Evolutionary conservation across 2,888 invertebrate genomes (phyloP).

Genomic region (Chaetogeoica ovagalla): DNA sequence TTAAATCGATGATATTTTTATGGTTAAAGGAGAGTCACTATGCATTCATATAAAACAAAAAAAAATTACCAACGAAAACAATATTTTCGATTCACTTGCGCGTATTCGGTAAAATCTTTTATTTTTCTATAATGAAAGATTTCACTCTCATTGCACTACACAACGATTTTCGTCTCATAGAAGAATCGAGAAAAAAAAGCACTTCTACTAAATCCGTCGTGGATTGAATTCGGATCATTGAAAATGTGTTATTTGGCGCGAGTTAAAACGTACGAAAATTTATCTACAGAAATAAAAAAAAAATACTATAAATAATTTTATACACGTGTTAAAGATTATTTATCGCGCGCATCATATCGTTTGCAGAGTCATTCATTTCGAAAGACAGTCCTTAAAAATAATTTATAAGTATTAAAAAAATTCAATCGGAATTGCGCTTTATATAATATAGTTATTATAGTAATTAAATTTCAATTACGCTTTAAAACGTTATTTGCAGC

Average conservation of each 20-base stretch:
- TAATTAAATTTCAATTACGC: slow-evolving; percentile 29
- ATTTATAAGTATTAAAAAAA: not conserved
- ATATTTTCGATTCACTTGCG: no score
- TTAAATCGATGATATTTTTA: no score
- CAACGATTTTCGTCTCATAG: slow-evolving; percentile 15
- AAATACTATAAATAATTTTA: no score
- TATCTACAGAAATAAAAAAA: not conserved
- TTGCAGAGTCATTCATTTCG: not conserved
- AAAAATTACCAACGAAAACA: no score
- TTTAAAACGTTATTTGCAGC: not conserved
- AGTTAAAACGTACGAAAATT: not conserved
- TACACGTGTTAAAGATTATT: no score
- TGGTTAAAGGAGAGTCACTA: no score
- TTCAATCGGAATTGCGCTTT: not conserved
- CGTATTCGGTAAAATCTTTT: not conserved
- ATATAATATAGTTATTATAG: no score
- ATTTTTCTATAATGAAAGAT: slow-evolving; percentile 19
- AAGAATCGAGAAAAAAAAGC: slow-evolving; percentile 3
- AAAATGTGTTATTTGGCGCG: not conserved
- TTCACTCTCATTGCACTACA: not conserved
- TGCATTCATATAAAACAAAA: no score
- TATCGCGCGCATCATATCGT: no score
- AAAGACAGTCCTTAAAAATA: not conserved
- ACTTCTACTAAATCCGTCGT: slow-evolving; percentile 10
- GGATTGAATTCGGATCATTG: not conserved